phyloP scores from a whole-genome alignment of 2,797 vertebrate species.

The Balearica regulorum region DNA sequence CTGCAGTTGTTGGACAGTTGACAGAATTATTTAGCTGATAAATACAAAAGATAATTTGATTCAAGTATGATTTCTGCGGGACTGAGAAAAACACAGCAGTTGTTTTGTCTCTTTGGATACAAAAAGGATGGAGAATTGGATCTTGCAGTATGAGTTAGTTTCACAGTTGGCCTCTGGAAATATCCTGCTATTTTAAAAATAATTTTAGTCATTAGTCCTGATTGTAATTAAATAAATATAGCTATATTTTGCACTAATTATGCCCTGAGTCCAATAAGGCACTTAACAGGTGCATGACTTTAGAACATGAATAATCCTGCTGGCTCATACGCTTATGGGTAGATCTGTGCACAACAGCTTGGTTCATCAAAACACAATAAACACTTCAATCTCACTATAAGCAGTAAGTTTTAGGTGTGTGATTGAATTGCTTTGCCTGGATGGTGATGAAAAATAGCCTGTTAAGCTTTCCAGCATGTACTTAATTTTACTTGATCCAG shows the following conservation, averaged over 20 bases:
- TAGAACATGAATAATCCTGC: constrained; percentile 4
- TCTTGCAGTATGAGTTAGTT: not conserved
- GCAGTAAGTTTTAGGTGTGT: not conserved
- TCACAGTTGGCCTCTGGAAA: constrained; percentile 36
- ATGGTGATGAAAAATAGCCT: not conserved
- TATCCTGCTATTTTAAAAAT: constrained; percentile 24
- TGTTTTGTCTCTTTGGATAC: constrained; percentile 17
- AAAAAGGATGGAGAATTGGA: constrained; percentile 4
- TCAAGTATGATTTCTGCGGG: constrained; percentile 1
- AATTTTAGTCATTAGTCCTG: constrained; percentile 36
- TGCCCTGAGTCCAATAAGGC: constrained; percentile 37
- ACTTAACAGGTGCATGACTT: constrained; percentile 56
- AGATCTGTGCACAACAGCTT: not conserved
- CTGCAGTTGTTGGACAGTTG: constrained; percentile 48
- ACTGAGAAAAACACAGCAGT: not conserved
- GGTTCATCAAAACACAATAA: constrained; percentile 41
- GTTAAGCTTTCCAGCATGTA: not conserved
- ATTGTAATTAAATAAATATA: constrained; percentile 57
- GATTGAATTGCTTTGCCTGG: not conserved
- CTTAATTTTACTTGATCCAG: not conserved
- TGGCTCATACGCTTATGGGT: not conserved
- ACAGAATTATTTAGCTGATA: constrained; percentile 60
- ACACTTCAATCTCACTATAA: not conserved
- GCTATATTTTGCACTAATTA: constrained; percentile 40
- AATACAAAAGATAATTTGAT: constrained; percentile 48